Evolutionary conservation across 1,140 invertebrate species (phyloP).

Genomic region (Drosophila hydei): DNA sequence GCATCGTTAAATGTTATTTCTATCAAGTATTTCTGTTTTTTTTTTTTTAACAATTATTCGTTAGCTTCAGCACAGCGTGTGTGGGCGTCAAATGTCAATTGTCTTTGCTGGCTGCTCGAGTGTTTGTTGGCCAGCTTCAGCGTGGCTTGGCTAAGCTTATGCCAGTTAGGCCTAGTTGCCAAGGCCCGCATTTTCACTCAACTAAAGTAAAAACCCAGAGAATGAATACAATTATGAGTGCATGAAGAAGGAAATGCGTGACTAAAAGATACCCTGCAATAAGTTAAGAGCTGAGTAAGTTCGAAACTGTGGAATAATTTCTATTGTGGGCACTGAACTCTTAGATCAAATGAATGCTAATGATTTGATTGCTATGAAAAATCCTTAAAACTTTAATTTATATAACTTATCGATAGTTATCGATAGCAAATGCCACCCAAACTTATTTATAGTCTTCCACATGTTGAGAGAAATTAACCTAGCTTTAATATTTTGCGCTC

Average conservation of each 20-base stretch:
- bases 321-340: too few species aligned
- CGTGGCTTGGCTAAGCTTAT: constrained; percentile 7
- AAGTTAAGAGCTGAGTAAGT: not conserved
- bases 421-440: not conserved
- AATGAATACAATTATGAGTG: not conserved
- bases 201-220: constrained; percentile 19
- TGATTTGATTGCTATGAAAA: too few species aligned
- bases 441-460: too few species aligned
- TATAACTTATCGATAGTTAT: not conserved
- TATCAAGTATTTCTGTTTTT: constrained; percentile 66
- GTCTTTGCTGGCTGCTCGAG: constrained; percentile 48
- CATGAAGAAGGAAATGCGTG: too few species aligned
- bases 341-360: too few species aligned
- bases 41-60: constrained; percentile 73
- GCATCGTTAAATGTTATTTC: constrained; percentile 69
- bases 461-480: too few species aligned
- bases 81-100: constrained; percentile 69
- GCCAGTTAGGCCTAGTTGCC: constrained; percentile 50
- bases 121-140: constrained; percentile 25
- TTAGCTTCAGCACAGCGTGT: constrained; percentile 42
- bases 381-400: too few species aligned
- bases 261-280: not conserved
- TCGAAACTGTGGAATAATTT: too few species aligned
- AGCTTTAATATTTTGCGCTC: not conserved
- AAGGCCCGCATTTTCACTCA: constrained; percentile 37